Evolutionary conservation across 2,113 vertebrate genomes (phyloP), one percentile per base, ranked within the genome.

Genomic region (Tautogolabrus adspersus): DNA sequence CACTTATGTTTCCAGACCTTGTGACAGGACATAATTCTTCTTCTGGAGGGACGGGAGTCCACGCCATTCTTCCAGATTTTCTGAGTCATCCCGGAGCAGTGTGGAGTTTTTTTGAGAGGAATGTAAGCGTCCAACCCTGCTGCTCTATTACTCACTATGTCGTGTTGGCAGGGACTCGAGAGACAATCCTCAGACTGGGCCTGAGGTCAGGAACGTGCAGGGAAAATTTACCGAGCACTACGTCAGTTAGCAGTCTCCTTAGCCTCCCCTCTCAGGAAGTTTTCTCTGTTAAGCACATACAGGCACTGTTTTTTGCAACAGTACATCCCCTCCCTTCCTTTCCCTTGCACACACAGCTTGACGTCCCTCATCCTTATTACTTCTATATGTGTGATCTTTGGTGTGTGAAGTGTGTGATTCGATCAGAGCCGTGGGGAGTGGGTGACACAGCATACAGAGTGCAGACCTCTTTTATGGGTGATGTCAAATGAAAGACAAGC

Each of bases 71-170:
- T 73, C 55, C 64, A 77, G 68, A 73, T 86, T 52, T 81, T 84
- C 62, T 87, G 85, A 87, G 73, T 82, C 78, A 82, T 83, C 54
- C 7, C 62, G 23, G 66, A 82, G 73, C 75, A 60, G 37, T 1
- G 10, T 67, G 58, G 67, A 69, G 42, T 55, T 84, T 86, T 88
- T 86, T 88, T 51, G 10, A 30, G 75, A 87, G 80, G 79, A 86
- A 87, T 82, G 81, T 70, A 72, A 62, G 79, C 65, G 79, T 83
- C 61, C 77, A 49, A 87, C 49, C 57, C 61, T 71, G 30, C 83
- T 86, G 81, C 75, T 82, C 75, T 88, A 86, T 88, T 92, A 87
- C 84, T 90, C 87, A 87, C 82, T 78, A 68, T 81, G 79, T 88
- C 72, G 15, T 79, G 72, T 83, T 92, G 89, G 87, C 87, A 81